phyloP scores from a whole-genome alignment of 30 jellyfish, hydroid and myxozoan species.

The Turritopsis dohrnii region DNA sequence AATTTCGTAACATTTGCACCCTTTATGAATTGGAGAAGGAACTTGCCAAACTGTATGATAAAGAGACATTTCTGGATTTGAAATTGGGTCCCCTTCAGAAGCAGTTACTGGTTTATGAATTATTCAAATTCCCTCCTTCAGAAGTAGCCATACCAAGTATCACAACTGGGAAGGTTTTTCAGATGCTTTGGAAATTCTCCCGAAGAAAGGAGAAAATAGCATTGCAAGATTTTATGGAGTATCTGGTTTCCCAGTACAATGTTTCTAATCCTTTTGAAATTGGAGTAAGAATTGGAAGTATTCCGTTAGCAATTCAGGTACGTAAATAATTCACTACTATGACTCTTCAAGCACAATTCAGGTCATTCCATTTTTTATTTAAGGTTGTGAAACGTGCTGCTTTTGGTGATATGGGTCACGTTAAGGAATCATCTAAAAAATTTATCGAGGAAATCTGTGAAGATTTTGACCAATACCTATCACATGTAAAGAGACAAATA shows the following conservation, averaged over 20 bases:
- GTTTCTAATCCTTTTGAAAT: conserved; percentile 34
- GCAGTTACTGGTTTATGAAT: conserved; percentile 45
- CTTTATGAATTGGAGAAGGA: conserved; percentile 58
- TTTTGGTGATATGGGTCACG: conserved; percentile 48
- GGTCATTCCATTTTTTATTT: neutral
- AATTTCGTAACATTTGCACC: conserved; percentile 33
- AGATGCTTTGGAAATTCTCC: conserved; percentile 14
- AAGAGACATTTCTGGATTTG: conserved; percentile 43
- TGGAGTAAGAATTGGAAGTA: conserved; percentile 59
- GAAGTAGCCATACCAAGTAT: conserved; percentile 32
- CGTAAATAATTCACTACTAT: neutral
- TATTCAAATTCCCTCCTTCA: conserved; percentile 60
- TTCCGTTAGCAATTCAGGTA: conserved; percentile 57
- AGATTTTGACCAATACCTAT: conserved; percentile 10
- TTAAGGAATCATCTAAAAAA: conserved; percentile 35
- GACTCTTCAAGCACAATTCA: neutral
- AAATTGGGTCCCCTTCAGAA: conserved; percentile 85
- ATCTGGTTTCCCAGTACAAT: conserved; percentile 30
- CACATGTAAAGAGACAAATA: neutral
- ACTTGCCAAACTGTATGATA: conserved; percentile 43
- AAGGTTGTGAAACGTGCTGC: conserved; percentile 49
- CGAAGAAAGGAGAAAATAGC: neutral
- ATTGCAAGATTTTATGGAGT: conserved; percentile 42
- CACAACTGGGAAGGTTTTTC: conserved; percentile 30
- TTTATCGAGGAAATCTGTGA: conserved; percentile 25